These are phyloP conservation scores for Protosalanx chinensis DNA, from an alignment of 2,797 vertebrate species.

Conservation along the genomic window DNA sequence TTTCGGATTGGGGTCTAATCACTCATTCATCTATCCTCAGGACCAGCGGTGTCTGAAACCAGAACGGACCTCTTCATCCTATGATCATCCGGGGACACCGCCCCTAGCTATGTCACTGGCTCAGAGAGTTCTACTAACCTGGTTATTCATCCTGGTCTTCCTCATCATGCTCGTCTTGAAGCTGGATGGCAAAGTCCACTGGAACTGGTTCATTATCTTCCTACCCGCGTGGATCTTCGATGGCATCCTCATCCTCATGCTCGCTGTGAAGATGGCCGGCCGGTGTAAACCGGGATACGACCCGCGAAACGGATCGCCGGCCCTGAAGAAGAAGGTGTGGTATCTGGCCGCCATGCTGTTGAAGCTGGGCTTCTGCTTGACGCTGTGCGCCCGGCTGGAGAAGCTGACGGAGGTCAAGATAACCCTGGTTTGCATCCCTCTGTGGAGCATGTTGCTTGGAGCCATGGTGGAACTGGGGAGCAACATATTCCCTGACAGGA, in stretches of 20 bases:
- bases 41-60: neutral
- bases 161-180: constrained; percentile 94
- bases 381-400: constrained; percentile 88
- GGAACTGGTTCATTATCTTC: constrained; percentile 98
- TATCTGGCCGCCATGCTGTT: constrained; percentile 90
- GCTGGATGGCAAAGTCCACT: constrained; percentile 92
- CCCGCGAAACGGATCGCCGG: constrained; percentile 85
- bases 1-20: neutral
- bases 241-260: constrained; percentile 89
- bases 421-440: constrained; percentile 86
- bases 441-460: constrained; percentile 89
- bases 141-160: constrained; percentile 93
- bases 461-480: constrained; percentile 87
- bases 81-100: constrained; percentile 43
- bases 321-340: constrained; percentile 89
- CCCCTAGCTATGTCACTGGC: constrained; percentile 87
- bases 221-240: constrained; percentile 96
- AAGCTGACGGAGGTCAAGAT: constrained; percentile 81
- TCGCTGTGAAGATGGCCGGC: constrained; percentile 90
- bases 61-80: neutral
- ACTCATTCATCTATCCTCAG: constrained; percentile 2
- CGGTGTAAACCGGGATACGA: constrained; percentile 90
- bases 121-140: constrained; percentile 93
- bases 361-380: constrained; percentile 90
- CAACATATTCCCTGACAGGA: constrained; percentile 85